Conservation (phyloP, 1,140 invertebrate species). For the Pogonomyrmex californicus region DNA sequence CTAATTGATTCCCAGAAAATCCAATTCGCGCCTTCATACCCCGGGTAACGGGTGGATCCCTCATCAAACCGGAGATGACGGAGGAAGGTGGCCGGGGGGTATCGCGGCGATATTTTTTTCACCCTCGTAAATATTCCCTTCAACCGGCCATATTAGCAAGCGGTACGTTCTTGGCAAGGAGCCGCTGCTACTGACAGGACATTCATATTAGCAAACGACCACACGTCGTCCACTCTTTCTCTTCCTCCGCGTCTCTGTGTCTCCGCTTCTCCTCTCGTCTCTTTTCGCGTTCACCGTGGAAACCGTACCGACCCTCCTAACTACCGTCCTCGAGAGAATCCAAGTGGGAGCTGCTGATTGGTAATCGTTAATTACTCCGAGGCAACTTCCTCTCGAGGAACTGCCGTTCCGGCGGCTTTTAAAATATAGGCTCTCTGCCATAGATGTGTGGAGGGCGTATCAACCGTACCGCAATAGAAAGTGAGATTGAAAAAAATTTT, state of each 20-base stretch:
- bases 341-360: conserved; percentile 76
- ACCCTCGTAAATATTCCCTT: conserved; percentile 84
- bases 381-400: conserved; percentile 64
- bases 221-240: conserved; percentile 72
- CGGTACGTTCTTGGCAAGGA: conserved; percentile 84
- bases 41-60: conserved; percentile 16
- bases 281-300: conserved; percentile 48
- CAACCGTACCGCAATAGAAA: conserved; percentile 20
- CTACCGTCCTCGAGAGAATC: conserved; percentile 61
- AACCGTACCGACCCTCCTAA: conserved; percentile 60
- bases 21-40: conserved; percentile 63
- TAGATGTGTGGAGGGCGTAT: conserved; percentile 6
- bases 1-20: conserved; percentile 68
- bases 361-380: conserved; percentile 79
- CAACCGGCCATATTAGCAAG: conserved; percentile 81
- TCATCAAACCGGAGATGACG: conserved; percentile 56
- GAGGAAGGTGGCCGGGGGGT: conserved; percentile 50
- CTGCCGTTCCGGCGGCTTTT: conserved; percentile 62
- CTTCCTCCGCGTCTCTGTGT: conserved; percentile 65
- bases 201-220: conserved; percentile 83
- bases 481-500: conserved; percentile 41
- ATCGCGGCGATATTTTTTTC: conserved; percentile 78
- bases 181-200: conserved; percentile 84
- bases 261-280: conserved; percentile 45
- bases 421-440: conserved; percentile 61